These are phyloP conservation scores for Hipposideros larvatus DNA, from an alignment of 2,797 vertebrate species.

Conservation along the genomic window DNA sequence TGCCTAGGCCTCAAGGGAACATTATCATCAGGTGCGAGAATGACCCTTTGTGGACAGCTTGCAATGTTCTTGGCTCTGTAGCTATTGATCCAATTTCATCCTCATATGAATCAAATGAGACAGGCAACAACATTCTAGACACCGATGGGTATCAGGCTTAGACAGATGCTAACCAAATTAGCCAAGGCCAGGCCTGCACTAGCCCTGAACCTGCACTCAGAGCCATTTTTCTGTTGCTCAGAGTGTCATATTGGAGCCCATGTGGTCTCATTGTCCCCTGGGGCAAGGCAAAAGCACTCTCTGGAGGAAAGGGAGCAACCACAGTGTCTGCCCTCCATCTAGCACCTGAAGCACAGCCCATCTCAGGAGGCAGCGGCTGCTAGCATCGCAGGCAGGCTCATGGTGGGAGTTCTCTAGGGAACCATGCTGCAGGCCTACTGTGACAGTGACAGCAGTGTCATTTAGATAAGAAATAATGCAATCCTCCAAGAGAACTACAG, in stretches of 20 bases:
- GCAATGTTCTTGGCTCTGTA: not conserved
- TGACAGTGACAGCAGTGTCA: slow-evolving; percentile 66
- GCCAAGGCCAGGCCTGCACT: not conserved
- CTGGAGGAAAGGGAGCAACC: not conserved
- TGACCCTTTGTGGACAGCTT: not conserved
- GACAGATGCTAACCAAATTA: not conserved
- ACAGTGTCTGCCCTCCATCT: not conserved
- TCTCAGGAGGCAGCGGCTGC: not conserved
- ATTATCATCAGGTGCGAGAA: not conserved
- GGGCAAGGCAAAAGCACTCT: not conserved
- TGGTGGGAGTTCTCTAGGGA: not conserved
- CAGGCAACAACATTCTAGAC: not conserved
- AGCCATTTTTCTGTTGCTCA: not conserved
- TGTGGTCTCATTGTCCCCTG: not conserved
- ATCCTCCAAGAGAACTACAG: slow-evolving; percentile 73
- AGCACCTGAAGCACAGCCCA: not conserved
- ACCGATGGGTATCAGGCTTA: not conserved
- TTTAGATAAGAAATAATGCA: slow-evolving; percentile 79
- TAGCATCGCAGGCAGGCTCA: not conserved
- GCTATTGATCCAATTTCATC: not conserved
- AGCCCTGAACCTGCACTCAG: not conserved
- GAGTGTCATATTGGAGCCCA: fast-evolving
- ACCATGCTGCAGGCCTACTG: slow-evolving; percentile 27
- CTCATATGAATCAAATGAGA: not conserved
- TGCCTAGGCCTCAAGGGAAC: not conserved